phyloP scores from a whole-genome alignment of 2,888 invertebrate species.

The Diloba caeruleocephala region DNA sequence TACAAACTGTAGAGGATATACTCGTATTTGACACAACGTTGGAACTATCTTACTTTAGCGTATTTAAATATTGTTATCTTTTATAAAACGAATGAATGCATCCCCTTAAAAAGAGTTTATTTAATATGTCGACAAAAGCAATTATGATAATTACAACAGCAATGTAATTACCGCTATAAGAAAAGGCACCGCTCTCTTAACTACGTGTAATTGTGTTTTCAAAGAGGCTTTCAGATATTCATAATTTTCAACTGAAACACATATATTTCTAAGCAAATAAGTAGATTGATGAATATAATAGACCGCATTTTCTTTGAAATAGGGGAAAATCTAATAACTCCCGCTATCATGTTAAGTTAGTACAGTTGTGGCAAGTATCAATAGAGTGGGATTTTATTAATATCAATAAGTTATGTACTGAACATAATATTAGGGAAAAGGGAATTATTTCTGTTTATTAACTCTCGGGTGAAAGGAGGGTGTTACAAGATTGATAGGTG shows the following conservation, averaged over 20 bases:
- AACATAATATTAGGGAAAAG: constrained; percentile 35
- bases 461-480: constrained; percentile 14
- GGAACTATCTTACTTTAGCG: not conserved
- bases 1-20: constrained; percentile 11
- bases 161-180: constrained; percentile 80
- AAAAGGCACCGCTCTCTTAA: constrained; percentile 76
- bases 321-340: constrained; percentile 40
- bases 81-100: constrained; percentile 17
- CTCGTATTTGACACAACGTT: constrained; percentile 4
- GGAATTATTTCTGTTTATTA: constrained; percentile 41
- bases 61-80: too few species aligned
- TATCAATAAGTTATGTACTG: constrained; percentile 40
- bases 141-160: constrained; percentile 85
- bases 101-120: constrained; percentile 76
- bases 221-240: constrained; percentile 76
- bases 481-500: constrained; percentile 34
- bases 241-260: constrained; percentile 69
- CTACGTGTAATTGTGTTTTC: constrained; percentile 81
- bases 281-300: constrained; percentile 49
- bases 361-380: constrained; percentile 34
- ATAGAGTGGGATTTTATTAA: constrained; percentile 46
- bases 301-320: constrained; percentile 37
- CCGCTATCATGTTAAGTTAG: constrained; percentile 32
- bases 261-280: constrained; percentile 56
- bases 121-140: constrained; percentile 81